A percentile compares a stretch with the other conserved stretches of the same genome.
phyloP scores from a whole-genome alignment of 2,888 invertebrate genomes.

The Campoletis raptor region DNA sequence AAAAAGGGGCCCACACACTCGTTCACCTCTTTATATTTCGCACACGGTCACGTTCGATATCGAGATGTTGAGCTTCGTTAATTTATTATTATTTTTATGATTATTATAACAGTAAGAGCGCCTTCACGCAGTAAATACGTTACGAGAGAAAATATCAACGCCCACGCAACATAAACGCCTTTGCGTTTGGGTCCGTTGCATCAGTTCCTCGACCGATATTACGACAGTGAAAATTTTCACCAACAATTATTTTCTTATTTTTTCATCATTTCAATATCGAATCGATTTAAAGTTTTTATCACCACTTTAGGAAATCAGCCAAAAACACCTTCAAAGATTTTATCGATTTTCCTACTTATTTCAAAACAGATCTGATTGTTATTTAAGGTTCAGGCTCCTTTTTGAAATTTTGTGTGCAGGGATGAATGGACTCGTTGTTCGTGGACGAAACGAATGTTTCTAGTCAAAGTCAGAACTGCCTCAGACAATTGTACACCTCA shows the following conservation, averaged over 20 bases:
- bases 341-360: neutral
- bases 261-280: neutral
- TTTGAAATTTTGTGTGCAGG: neutral
- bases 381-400: neutral
- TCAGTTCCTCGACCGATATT: conserved; percentile 36
- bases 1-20: conserved; percentile 55
- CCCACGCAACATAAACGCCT: conserved; percentile 24
- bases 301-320: too few relatives aligned
- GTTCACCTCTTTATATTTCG: conserved; percentile 52
- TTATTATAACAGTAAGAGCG: conserved; percentile 32
- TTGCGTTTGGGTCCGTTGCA: conserved; percentile 38
- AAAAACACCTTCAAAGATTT: neutral
- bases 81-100: conserved; percentile 37
- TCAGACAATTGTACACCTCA: conserved; percentile 57
- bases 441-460: conserved; percentile 54
- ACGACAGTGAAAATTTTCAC: conserved; percentile 25
- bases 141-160: conserved; percentile 36
- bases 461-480: conserved; percentile 49
- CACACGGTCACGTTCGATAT: conserved; percentile 64
- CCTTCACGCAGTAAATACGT: conserved; percentile 8
- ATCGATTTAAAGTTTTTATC: neutral
- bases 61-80: conserved; percentile 36
- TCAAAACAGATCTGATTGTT: neutral
- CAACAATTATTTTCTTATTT: neutral
- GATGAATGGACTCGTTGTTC: conserved; percentile 50